Evolutionary conservation across 2,797 vertebrate genomes (phyloP), one percentile per base, ranked within the genome.

Genomic region (Vireo griseus): DNA sequence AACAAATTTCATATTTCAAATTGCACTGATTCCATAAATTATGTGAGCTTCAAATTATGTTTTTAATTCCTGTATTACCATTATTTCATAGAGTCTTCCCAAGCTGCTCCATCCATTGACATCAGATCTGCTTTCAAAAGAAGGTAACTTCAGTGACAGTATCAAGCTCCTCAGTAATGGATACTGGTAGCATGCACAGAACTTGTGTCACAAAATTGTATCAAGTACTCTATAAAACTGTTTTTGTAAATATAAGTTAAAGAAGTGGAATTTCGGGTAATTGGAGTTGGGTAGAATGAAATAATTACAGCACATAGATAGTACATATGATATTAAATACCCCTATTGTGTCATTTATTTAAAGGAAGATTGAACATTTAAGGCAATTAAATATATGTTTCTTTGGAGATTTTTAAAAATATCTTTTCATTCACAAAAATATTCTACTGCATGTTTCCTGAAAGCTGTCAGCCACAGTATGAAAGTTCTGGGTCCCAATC

Each of bases 41-140:
- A 59, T 3, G 37, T 50, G 29, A 31, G 19, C 52, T 85, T 88
- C 9, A 51, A 78, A 21, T 54, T 79, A 47, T 10, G 42, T n/a
- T 94, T 77, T 93, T 96, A 88, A 88, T 94, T 79, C 83, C 52
- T 78, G 33, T 73, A 13, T 93, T 95, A 48, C 83, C 42, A 35
- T 81, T 91, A 62, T 96, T 97, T 89, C 80, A 45, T 75, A 98
- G 98, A 98, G 95, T 95, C 96, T 48, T 97, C 97, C 7, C 97
- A 98, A 97, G 97, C 98, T 87, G 97, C 98, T 94, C 98, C 98
- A 94, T 98, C 92, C 96, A 97, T 99, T 97, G 99, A 99, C 97
- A 99, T 99, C 98, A 98, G 99, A 96, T 99, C 99, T 95, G 99
- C 99, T 97, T 99, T 99, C 98, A 99, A 99, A 98, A 99, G 99